Conservation (phyloP, 2,888 invertebrate genomes). For the Meloe dianella region DNA sequence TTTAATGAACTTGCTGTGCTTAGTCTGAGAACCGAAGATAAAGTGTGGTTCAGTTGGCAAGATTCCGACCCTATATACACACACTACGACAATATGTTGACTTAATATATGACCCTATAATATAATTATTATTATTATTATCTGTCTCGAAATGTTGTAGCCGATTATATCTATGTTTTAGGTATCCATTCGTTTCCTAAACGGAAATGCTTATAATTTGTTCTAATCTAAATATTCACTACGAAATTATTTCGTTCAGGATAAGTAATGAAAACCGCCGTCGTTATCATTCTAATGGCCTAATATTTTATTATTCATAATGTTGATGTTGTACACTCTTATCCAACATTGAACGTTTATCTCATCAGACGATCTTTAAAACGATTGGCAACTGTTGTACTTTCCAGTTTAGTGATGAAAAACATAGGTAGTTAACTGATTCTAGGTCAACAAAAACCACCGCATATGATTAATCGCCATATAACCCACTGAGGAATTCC, state of each 20-base stretch:
- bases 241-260: not conserved
- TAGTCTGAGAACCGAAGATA: constrained; percentile 15
- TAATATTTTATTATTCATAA: constrained; percentile 4
- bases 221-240: not conserved
- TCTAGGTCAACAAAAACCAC: not conserved
- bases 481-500: not conserved
- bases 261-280: not conserved
- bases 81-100: not conserved
- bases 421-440: not conserved
- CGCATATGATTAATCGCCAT: not conserved
- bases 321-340: not conserved
- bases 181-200: not conserved
- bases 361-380: not conserved
- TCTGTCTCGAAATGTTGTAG: not conserved
- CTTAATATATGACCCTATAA: not conserved
- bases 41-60: constrained; percentile 22
- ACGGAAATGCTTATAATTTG: not conserved
- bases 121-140: not conserved
- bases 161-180: not conserved
- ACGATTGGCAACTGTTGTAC: not conserved
- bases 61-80: not conserved
- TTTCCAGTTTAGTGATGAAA: not conserved
- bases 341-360: not conserved
- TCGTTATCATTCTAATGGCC: not conserved
- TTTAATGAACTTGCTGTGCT: not conserved